Percentiles rank a stretch among this genome's conserved stretches.
Conservation (phyloP, 2,888 invertebrate species). For the Agonopterix heracliana region DNA sequence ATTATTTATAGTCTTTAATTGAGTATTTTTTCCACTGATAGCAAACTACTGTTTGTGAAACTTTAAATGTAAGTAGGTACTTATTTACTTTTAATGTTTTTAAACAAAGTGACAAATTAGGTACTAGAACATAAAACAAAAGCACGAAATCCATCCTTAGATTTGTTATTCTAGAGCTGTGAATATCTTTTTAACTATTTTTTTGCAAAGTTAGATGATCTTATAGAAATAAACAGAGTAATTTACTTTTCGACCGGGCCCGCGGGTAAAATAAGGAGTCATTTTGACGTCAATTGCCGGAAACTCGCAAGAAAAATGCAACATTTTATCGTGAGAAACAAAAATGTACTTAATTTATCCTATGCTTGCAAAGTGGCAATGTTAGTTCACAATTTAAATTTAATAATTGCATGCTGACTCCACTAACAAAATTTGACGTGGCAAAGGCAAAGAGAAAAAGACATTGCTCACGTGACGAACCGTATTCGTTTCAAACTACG, state of each 20-base stretch:
- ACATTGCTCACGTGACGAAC: too few relatives aligned
- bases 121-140: background rate
- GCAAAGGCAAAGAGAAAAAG: too few relatives aligned
- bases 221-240: conserved; percentile 29
- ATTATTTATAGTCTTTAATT: too few relatives aligned
- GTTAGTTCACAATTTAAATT: too few relatives aligned
- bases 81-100: background rate
- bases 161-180: conserved; percentile 13
- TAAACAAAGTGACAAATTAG: background rate
- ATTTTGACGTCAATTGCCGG: conserved; percentile 34
- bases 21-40: too few relatives aligned
- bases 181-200: conserved; percentile 40
- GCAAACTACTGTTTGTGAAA: background rate
- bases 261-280: conserved; percentile 26
- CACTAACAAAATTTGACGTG: too few relatives aligned
- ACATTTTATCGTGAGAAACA: conserved; percentile 12
- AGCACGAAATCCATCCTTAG: too few relatives aligned
- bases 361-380: too few relatives aligned
- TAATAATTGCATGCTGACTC: too few relatives aligned
- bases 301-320: conserved; percentile 17
- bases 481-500: too few relatives aligned
- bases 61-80: background rate
- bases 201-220: conserved; percentile 27
- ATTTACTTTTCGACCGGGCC: conserved; percentile 26
- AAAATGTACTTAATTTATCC: conserved; percentile 10